A percentile compares a stretch with the other conserved stretches of the same genome.
Conservation (phyloP, 2,113 vertebrate species). For the Scalopus aquaticus region DNA sequence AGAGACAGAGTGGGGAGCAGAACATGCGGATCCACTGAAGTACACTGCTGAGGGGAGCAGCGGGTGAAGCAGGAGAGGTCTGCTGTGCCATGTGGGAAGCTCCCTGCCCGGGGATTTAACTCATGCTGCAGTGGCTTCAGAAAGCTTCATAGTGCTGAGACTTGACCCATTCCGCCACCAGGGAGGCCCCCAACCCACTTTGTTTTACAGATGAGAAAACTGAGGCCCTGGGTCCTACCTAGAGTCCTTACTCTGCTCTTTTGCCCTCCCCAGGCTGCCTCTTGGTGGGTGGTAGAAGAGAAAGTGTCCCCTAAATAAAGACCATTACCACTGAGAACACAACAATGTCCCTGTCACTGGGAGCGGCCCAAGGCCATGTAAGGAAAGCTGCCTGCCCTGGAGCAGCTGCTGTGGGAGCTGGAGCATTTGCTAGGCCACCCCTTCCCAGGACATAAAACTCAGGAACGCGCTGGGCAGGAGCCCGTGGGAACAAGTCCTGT, state of each 20-base stretch:
- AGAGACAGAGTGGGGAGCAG: not conserved
- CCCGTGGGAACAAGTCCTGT: conserved; percentile 27
- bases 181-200: too few relatives aligned
- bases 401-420: conserved; percentile 48
- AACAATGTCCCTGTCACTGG: not conserved
- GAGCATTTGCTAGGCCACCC: not conserved
- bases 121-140: too few relatives aligned
- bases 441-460: conserved; percentile 30
- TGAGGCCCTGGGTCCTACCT: not conserved
- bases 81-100: too few relatives aligned
- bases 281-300: not conserved
- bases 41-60: too few relatives aligned
- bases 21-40: too few relatives aligned
- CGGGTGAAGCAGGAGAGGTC: too few relatives aligned
- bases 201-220: not conserved
- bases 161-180: too few relatives aligned
- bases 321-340: not conserved
- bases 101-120: too few relatives aligned
- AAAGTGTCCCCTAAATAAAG: not conserved
- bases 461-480: conserved; percentile 34
- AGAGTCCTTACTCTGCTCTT: not conserved
- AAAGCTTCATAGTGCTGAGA: too few relatives aligned
- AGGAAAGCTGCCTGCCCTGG: conserved; percentile 1
- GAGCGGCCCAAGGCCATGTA: not conserved
- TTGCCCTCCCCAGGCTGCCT: not conserved